Base-by-base conservation (phyloP, 2,797 vertebrate genomes). In the Fratercula arctica region DNA sequence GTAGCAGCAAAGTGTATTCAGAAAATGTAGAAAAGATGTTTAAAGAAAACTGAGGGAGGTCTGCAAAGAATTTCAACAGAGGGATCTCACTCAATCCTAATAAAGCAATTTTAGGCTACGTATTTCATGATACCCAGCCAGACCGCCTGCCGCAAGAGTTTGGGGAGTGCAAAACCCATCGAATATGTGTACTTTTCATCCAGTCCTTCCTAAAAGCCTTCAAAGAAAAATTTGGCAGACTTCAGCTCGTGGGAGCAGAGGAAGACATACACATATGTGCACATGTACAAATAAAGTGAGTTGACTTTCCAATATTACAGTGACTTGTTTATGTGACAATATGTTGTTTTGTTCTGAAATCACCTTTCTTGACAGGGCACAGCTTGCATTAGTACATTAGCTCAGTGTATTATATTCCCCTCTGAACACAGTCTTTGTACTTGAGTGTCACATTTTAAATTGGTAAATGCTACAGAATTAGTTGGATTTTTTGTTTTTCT, bases 381-480 rank as follows among this genome's bases (percentile, higher is more conserved):
- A 91, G 68, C 59, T 78, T 90, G 68, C 77, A 46, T 80, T 46
- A 95, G 69, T 85, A 13, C 23, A 67, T 79, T 78, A 95, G 43
- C 74, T 81, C 57, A 78, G 73, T 67, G 31, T 25, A 85, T 11
- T 61, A 26, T 39, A 94, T 64, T 93, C 21, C 56, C 16, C 37
- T 73, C 37, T 37, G 50, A 97, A 90, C 8, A 60, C 24, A 85
- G 46, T 60, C 59, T 63, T 89, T 86, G 85, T 73, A 84, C 33
- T 86, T 50, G 19, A 92, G 35, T 51, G 37, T 66, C 78, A 57
- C 73, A 68, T 28, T 90, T 59, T 17, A 75, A 95, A 68, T 51
- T 43, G 11, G 73, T 80, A 97, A 96, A 85, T 84, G 84, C 77
- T 92, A 90, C 2, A 28, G 61, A 86, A 95, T 60, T 85, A 91